phyloP scores from a whole-genome alignment of 2,113 vertebrate species.

The Isurus oxyrinchus region DNA sequence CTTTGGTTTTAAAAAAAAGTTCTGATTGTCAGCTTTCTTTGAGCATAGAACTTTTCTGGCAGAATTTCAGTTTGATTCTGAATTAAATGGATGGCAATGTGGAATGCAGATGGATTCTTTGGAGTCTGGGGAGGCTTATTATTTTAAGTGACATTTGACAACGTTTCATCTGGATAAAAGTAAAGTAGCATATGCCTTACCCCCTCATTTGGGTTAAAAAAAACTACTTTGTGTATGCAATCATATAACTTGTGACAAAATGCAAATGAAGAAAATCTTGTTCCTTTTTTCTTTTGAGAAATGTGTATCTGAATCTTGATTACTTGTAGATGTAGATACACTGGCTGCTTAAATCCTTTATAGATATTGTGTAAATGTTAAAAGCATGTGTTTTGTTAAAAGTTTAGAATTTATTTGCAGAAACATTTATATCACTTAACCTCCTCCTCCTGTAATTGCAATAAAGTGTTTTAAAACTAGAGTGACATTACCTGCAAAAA shows the following conservation, averaged over 20 bases:
- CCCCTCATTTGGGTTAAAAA: background rate
- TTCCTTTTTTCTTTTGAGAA: background rate
- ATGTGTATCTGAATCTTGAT: background rate
- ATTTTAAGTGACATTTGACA: background rate
- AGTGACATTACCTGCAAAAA: background rate
- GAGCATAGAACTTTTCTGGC: background rate
- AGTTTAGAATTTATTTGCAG: background rate
- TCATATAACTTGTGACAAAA: background rate
- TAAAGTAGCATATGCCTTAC: background rate
- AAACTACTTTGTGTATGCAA: background rate
- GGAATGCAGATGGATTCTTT: background rate
- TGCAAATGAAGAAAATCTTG: background rate
- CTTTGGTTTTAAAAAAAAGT: background rate
- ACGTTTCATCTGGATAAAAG: background rate
- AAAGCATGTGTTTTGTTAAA: background rate
- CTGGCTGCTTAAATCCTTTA: background rate
- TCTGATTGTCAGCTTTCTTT: background rate
- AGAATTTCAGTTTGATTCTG: background rate
- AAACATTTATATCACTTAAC: background rate
- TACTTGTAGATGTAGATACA: background rate
- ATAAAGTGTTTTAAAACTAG: background rate
- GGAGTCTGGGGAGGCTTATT: background rate
- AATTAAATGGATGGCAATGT: background rate
- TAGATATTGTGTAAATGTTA: background rate
- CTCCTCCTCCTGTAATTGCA: background rate